A percentile compares a stretch with the other conserved stretches of the same genome.
Evolutionary conservation across 2,113 vertebrate genomes (phyloP).

Genomic region (Plectropomus leopardus): DNA sequence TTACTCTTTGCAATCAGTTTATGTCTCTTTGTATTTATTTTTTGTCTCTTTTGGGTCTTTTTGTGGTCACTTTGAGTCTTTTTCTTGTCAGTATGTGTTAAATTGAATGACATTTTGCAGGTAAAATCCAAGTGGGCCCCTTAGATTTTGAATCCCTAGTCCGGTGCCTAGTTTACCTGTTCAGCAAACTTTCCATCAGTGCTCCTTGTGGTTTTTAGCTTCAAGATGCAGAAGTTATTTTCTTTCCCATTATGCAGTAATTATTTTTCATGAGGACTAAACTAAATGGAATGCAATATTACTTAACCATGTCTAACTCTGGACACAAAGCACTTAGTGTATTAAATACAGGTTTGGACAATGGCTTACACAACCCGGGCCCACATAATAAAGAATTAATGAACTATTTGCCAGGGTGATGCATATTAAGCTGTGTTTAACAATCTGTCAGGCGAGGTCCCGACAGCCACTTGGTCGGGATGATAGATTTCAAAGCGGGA

Average conservation of each 20-base stretch:
- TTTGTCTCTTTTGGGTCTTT: too few relatives aligned
- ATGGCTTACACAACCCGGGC: constrained; percentile 84
- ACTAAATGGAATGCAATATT: constrained; percentile 2
- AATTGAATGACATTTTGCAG: too few relatives aligned
- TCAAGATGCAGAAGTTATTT: not conserved
- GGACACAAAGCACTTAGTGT: constrained; percentile 23
- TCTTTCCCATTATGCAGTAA: too few relatives aligned
- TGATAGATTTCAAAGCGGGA: constrained; percentile 92
- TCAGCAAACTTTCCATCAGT: too few relatives aligned
- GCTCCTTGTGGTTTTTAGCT: constrained; percentile 3
- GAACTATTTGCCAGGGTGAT: constrained; percentile 89
- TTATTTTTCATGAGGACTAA: not conserved
- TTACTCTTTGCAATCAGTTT: too few relatives aligned
- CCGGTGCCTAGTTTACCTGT: too few relatives aligned
- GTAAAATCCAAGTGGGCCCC: too few relatives aligned
- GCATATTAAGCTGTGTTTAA: constrained; percentile 92
- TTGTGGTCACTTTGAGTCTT: too few relatives aligned
- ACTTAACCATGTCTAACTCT: not conserved
- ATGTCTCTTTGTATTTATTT: too few relatives aligned
- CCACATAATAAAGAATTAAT: constrained; percentile 92
- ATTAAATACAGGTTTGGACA: constrained; percentile 53
- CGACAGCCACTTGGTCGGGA: constrained; percentile 86
- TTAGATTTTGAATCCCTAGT: too few relatives aligned
- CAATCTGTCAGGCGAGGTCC: constrained; percentile 85
- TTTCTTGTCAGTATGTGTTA: too few relatives aligned